phyloP scores from a whole-genome alignment of 1,140 invertebrate species.

The Drosophila orena region DNA sequence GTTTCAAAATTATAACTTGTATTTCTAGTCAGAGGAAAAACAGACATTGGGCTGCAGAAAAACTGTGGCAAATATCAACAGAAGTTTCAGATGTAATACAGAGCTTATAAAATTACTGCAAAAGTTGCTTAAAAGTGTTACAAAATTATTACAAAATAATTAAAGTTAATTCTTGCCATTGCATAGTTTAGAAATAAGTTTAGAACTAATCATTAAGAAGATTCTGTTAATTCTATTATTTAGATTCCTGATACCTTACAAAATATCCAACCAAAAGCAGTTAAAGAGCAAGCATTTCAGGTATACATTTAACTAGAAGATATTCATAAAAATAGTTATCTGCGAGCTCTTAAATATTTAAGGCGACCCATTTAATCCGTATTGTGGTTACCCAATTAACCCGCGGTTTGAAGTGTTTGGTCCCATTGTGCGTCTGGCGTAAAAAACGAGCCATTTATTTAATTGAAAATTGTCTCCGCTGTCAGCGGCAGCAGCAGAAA shows the following conservation, averaged over 20 bases:
- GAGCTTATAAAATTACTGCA: no score
- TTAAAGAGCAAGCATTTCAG: background rate
- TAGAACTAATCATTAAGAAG: no score
- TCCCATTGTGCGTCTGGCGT: conserved; percentile 59
- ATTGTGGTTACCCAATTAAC: conserved; percentile 39
- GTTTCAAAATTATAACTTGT: conserved; percentile 54
- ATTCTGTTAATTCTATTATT: no score
- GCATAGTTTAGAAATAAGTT: no score
- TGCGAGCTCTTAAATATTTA: conserved; percentile 7
- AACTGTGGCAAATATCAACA: no score
- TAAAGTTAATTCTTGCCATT: no score
- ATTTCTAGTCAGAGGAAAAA: background rate
- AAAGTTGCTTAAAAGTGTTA: no score
- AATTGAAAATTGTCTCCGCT: conserved; percentile 80
- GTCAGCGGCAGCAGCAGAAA: conserved; percentile 56
- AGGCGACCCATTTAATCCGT: conserved; percentile 22
- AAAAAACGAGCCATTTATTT: conserved; percentile 77
- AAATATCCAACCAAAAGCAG: background rate
- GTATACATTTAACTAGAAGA: background rate
- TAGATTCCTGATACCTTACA: no score
- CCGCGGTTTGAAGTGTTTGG: conserved; percentile 23
- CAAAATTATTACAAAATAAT: no score
- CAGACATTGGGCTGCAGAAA: conserved; percentile 2
- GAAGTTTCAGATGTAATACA: no score
- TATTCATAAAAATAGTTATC: conserved; percentile 4